These are phyloP conservation scores for Zalophus californianus DNA, from an alignment of 2,797 vertebrate species.

Conservation along the genomic window DNA sequence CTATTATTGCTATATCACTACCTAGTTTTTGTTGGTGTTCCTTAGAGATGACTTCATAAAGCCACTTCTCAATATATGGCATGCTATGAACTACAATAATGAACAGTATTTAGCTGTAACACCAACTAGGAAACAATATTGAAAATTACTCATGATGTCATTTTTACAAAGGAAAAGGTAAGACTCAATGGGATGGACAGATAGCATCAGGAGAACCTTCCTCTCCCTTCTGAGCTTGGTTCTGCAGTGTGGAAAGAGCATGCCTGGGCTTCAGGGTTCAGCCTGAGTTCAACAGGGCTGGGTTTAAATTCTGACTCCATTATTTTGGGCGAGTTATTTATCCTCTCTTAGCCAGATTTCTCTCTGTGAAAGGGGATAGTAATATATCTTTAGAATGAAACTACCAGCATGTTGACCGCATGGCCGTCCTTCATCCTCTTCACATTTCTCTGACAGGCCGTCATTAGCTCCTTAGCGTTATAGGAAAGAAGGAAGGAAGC, in stretches of 20 bases:
- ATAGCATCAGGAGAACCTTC: not conserved
- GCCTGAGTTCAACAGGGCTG: not conserved
- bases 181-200: not conserved
- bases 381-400: not conserved
- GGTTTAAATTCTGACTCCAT: not conserved
- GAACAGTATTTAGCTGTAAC: not conserved
- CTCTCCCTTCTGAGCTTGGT: not conserved
- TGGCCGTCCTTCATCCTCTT: not conserved
- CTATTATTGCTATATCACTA: not conserved
- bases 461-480: not conserved
- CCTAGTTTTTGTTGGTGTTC: constrained; percentile 45
- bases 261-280: not conserved
- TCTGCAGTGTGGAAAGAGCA: not conserved
- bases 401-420: not conserved
- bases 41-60: not conserved
- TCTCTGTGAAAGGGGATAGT: not conserved
- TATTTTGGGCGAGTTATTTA: not conserved
- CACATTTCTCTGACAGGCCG: not conserved
- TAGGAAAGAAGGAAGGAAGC: not conserved
- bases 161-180: not conserved
- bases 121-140: not conserved
- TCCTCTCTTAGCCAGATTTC: not conserved
- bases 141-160: not conserved
- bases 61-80: not conserved
- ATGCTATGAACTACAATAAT: not conserved